Conservation (phyloP, 2,113 vertebrate genomes). For the Gorsachius goisagi region DNA sequence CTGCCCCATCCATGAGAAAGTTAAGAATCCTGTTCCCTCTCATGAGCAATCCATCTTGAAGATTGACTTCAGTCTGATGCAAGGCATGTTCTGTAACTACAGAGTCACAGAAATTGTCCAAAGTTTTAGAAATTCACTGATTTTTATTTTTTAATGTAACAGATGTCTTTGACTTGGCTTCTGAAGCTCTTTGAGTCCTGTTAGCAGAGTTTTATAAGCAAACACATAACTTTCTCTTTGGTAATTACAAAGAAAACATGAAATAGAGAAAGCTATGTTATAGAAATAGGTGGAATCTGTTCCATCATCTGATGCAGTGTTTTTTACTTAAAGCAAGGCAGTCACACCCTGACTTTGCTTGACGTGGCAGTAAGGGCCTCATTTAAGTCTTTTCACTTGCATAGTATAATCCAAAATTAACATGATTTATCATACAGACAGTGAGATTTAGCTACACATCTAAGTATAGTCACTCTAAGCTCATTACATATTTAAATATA, state of each 20-base stretch:
- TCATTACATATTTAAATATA: background rate
- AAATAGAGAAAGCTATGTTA: background rate
- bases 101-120: background rate
- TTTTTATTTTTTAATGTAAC: background rate
- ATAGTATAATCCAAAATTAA: background rate
- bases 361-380: background rate
- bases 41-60: background rate
- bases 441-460: background rate
- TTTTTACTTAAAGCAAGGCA: background rate
- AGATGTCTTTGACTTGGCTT: background rate
- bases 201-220: background rate
- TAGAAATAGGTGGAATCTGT: background rate
- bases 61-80: background rate
- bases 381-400: background rate
- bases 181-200: background rate
- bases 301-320: background rate
- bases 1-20: background rate
- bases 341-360: background rate
- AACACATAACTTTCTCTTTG: background rate
- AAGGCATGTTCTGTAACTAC: background rate
- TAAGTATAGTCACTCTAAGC: background rate
- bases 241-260: background rate
- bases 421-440: background rate
- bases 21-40: background rate
- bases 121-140: background rate